Evolutionary conservation across 2,888 invertebrate species (phyloP), one percentile per base, ranked within the genome.

Genomic region (Labia minor): DNA sequence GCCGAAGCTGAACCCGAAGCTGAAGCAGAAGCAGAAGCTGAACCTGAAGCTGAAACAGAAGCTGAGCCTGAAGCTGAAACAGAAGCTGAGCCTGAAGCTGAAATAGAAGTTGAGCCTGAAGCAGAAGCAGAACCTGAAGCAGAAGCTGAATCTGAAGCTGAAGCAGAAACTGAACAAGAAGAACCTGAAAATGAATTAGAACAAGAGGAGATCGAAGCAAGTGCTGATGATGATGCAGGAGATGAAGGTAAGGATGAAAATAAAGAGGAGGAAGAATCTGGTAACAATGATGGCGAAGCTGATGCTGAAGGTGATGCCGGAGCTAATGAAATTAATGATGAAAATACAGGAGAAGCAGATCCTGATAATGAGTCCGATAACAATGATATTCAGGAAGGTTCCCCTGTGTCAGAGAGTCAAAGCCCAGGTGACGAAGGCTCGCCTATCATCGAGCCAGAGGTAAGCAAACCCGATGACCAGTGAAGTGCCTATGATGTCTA

Each of bases 271-370:
- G 68, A 71, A 11, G 66, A 71, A 19, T 70, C 72, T 67, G 68
- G 68, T 21, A 71, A 70, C 14, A 66, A 72, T 19, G 70, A 72
- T 66, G 68, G 68, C 33, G 71, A 70, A 62, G 70, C 70, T 21
- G 68, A 69, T 18, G 67, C 37, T 20, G 62, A 21, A n/a, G 64
- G 19, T 19, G 37, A 70, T 33, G 49, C 65, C 64, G 71, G 71
- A 20, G 68, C 71, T 64, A 70, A 73, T 49, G 68, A 74, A 62
- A 70, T 64, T 61, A 64, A 73, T 68, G 19, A 68, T 66, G 62
- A 71, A 20, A 69, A 70, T 14, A 70, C 70, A 19, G 62, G 18
- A 18, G 61, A 65, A 14, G 63, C 21, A 1, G 68, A 66, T 20
- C 26, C n/a, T 19, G 63, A 63, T 11, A 49, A 33, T n/a, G 65